phyloP scores from a whole-genome alignment of 1,140 invertebrate genomes.

The Cyphomyrmex costatus region DNA sequence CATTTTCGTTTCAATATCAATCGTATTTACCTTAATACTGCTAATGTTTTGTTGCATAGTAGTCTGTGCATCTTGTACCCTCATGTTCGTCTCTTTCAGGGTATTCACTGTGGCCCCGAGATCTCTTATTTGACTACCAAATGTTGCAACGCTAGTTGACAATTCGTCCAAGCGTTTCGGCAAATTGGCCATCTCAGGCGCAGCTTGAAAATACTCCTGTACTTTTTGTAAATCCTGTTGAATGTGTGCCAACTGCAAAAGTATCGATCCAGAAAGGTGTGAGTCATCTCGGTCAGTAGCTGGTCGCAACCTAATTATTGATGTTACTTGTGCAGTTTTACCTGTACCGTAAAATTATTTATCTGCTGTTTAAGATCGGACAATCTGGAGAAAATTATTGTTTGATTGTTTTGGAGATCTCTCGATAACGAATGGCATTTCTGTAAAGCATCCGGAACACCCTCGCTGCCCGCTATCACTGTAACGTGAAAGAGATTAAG shows the following conservation, averaged over 20 bases:
- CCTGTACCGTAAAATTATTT: conserved; percentile 86
- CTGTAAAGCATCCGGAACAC: conserved; percentile 89
- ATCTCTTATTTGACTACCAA: conserved; percentile 88
- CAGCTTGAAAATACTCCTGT: conserved; percentile 87
- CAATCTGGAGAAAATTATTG: conserved; percentile 87
- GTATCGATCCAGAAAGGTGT: conserved; percentile 26
- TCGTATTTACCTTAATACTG: conserved; percentile 81
- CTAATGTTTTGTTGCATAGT: conserved; percentile 84
- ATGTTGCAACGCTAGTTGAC: conserved; percentile 87
- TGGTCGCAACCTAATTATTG: neutral
- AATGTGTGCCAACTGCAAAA: conserved; percentile 85
- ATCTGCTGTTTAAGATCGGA: conserved; percentile 84
- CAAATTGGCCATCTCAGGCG: conserved; percentile 88
- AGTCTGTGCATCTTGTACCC: conserved; percentile 82
- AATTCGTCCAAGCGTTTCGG: conserved; percentile 87
- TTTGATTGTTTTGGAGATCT: conserved; percentile 89
- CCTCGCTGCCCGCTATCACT: conserved; percentile 90
- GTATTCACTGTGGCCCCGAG: conserved; percentile 81
- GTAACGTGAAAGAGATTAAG: conserved; percentile 74
- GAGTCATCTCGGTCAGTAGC: neutral
- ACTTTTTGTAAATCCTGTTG: conserved; percentile 87
- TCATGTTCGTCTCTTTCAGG: conserved; percentile 82
- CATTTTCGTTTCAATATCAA: neutral
- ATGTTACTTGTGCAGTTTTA: conserved; percentile 69
- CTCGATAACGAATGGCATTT: conserved; percentile 89